phyloP scores from a whole-genome alignment of 92 coral and sea anemone genomes.

The Muricea muricata region DNA sequence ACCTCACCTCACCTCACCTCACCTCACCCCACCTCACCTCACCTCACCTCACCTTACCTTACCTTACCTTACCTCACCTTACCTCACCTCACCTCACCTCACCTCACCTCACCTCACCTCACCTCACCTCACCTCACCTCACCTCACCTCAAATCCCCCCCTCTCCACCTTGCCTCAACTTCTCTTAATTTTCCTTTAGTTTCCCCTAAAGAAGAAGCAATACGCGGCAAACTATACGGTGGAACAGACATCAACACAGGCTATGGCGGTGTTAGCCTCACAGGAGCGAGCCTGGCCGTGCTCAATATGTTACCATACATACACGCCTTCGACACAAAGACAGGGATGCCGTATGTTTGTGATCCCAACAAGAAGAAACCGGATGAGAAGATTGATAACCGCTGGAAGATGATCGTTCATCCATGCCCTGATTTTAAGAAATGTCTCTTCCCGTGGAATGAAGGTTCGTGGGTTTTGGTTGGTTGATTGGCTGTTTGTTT shows the following conservation, averaged over 20 bases:
- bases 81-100: too few species aligned
- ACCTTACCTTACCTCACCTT: too few species aligned
- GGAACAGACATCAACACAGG: constrained; percentile 33
- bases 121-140: too few species aligned
- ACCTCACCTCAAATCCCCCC: too few species aligned
- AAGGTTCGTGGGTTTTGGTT: not conserved
- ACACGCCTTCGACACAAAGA: constrained; percentile 34
- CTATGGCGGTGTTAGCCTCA: constrained; percentile 29
- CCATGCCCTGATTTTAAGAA: constrained; percentile 47
- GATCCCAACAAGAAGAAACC: constrained; percentile 39
- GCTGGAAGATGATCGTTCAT: constrained; percentile 36
- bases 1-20: too few species aligned
- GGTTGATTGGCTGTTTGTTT: not conserved
- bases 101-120: too few species aligned
- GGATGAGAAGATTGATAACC: constrained; percentile 29
- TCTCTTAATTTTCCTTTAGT: not conserved
- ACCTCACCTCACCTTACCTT: too few species aligned
- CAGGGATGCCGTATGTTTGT: constrained; percentile 46
- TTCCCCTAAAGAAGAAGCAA: constrained; percentile 18
- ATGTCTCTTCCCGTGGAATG: constrained; percentile 46
- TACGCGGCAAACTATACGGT: constrained; percentile 32
- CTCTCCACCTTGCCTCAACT: too few species aligned
- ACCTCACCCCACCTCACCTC: too few species aligned
- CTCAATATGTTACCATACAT: constrained; percentile 33
- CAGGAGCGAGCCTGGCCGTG: constrained; percentile 30